Base-by-base conservation (phyloP, 1,140 invertebrate genomes). In the Halictus rubicundus region DNA sequence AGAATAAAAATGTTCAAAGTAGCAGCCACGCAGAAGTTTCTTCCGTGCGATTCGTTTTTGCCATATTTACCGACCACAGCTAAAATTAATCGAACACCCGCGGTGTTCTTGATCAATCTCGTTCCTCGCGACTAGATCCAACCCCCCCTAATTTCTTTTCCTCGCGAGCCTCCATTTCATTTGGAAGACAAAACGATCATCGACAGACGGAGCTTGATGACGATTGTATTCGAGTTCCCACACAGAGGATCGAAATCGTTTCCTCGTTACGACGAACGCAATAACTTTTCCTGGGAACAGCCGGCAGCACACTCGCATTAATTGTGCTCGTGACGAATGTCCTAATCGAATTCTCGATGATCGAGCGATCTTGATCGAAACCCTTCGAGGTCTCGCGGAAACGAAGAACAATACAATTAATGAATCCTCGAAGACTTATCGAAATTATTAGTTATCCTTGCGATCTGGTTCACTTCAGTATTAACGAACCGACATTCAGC, bases 221-320 rank as follows among this genome's bases (percentile, higher is more conserved):
- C 61, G 54, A 80, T 69, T 54, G 25, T 63, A 27, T 46, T 27
- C 25, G 39, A 27, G 54, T 65, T 81, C 25, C 57, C 64, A n/a
- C 14, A 52, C 6, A 69, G 52, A 21, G 23, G 59, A 19, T 52
- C 71, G 79, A 78, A 84, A 92, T 92, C 84, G 79, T 92, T 91
- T 89, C 80, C 90, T 91, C 91, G 84, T 92, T 91, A 91, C 49
- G 74, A 16, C 25, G 84, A 88, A 84, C 78, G 81, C 80, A 87
- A 88, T 88, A 87, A 87, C 68, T 76, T 65, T 57, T 5, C 19
- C 21, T 68, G 68, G 79, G 49, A 68, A 61, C 77, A 74, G 69
- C 77, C 76, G 61, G 32, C 78, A 52, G 32, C 61, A 63, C 63
- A 27, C 65, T 65, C 84, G 85, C 88, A 91, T 92, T 91, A 91